A percentile compares a stretch with the other conserved stretches of the same genome.
phyloP scores from a whole-genome alignment of 2,888 invertebrate species.

The Byasa hedistus region DNA sequence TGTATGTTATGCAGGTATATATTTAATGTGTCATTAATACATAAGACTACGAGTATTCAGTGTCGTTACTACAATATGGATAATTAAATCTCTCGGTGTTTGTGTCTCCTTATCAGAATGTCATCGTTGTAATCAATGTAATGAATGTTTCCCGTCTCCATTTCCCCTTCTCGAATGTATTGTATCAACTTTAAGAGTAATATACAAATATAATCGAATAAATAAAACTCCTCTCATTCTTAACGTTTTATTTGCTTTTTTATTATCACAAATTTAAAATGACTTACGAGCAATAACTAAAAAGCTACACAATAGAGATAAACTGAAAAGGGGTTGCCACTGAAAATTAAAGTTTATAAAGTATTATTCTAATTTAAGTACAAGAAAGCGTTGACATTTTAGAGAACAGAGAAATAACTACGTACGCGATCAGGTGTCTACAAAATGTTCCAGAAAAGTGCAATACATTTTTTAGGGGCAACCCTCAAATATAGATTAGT shows the following conservation, averaged over 20 bases:
- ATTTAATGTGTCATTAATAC: constrained; percentile 25
- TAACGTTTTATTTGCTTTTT: constrained; percentile 15
- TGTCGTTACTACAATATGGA: constrained; percentile 12
- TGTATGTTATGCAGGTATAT: constrained; percentile 28
- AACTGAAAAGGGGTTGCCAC: not conserved
- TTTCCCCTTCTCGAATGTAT: constrained; percentile 16
- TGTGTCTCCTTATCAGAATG: constrained; percentile 21
- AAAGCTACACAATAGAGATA: not conserved
- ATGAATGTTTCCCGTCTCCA: constrained; percentile 17
- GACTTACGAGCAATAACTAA: constrained; percentile 12
- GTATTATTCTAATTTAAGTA: not conserved
- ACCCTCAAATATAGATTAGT: constrained; percentile 24
- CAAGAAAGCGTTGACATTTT: not conserved
- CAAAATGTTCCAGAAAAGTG: too few species aligned
- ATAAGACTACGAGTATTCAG: constrained; percentile 19
- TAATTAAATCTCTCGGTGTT: constrained; percentile 22
- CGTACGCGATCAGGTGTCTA: not conserved
- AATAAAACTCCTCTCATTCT: constrained; percentile 26
- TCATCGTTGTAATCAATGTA: constrained; percentile 19
- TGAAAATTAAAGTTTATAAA: not conserved
- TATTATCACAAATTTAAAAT: constrained; percentile 27
- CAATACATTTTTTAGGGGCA: not conserved
- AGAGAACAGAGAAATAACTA: not conserved
- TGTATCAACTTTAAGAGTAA: constrained; percentile 33
- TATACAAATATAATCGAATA: constrained; percentile 34